phyloP scores from a whole-genome alignment of 2,113 vertebrate genomes.

The Cricetomys ansorgei region DNA sequence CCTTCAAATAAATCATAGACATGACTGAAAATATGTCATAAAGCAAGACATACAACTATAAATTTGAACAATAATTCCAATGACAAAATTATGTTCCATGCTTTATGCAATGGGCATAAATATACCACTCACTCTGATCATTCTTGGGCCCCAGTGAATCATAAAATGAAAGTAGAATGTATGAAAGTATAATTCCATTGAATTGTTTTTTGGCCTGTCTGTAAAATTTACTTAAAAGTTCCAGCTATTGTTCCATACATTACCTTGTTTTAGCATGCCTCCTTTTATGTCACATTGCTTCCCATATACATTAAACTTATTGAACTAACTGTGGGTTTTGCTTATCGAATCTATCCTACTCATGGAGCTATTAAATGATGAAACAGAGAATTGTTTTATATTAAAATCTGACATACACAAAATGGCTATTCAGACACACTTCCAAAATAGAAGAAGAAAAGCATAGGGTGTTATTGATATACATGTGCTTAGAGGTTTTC shows the following conservation, averaged over 20 bases:
- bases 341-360: too few species aligned
- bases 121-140: conserved; percentile 28
- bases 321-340: background rate
- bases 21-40: conserved; percentile 68
- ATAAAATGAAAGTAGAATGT: conserved; percentile 27
- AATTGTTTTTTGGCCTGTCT: background rate
- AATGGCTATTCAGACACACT: background rate
- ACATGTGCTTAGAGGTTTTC: background rate
- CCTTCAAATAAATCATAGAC: conserved; percentile 70
- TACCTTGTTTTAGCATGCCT: background rate
- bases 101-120: conserved; percentile 44
- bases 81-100: conserved; percentile 47
- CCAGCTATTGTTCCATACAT: background rate
- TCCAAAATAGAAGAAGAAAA: background rate
- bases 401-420: background rate
- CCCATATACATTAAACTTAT: background rate
- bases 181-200: conserved; percentile 5
- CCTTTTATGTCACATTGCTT: rapidly evolving
- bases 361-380: background rate
- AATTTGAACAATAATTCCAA: conserved; percentile 65
- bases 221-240: background rate
- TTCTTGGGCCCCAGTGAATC: background rate
- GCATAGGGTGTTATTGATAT: background rate
- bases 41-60: conserved; percentile 57
- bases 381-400: background rate